Evolutionary conservation across 2,888 invertebrate genomes (phyloP).

Genomic region (Torymus texanus): DNA sequence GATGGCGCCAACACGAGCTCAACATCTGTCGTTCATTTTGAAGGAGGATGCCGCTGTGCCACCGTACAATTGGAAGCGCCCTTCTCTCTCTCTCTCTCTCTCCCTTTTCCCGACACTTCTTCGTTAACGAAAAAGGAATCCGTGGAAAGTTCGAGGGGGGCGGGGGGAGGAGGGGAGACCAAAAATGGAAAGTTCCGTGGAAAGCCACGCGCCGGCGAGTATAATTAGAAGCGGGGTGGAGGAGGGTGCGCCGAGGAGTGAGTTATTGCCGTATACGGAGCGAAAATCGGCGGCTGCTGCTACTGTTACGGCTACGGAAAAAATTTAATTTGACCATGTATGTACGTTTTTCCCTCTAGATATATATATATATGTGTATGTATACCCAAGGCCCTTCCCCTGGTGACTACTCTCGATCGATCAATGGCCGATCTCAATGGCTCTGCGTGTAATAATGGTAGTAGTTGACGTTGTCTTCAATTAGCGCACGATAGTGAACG

Average conservation of each 20-base stretch:
- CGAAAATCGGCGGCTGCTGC: constrained; percentile 35
- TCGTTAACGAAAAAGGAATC: constrained; percentile 29
- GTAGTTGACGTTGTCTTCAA: constrained; percentile 20
- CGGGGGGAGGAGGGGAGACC: background rate
- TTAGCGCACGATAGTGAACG: constrained; percentile 12
- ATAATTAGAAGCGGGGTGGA: constrained; percentile 40
- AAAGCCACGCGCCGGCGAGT: constrained; percentile 38
- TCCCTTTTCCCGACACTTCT: background rate
- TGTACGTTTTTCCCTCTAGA: no score
- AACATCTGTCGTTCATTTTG: constrained; percentile 72
- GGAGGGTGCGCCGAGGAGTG: background rate
- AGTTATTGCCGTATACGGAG: constrained; percentile 23
- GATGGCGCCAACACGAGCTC: constrained; percentile 62
- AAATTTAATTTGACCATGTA: constrained; percentile 50
- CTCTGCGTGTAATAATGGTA: background rate
- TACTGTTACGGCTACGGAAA: constrained; percentile 16
- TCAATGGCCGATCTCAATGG: constrained; percentile 25
- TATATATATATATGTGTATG: no score
- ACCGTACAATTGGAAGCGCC: constrained; percentile 44
- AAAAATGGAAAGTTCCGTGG: constrained; percentile 23
- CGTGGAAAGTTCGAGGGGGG: constrained; percentile 1
- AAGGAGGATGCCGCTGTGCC: constrained; percentile 35
- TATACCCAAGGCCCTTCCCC: background rate
- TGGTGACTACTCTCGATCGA: constrained; percentile 18
- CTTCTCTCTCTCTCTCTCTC: constrained; percentile 23